Evolutionary conservation across 2,888 invertebrate genomes (phyloP).

Genomic region (Escarpia spicata): DNA sequence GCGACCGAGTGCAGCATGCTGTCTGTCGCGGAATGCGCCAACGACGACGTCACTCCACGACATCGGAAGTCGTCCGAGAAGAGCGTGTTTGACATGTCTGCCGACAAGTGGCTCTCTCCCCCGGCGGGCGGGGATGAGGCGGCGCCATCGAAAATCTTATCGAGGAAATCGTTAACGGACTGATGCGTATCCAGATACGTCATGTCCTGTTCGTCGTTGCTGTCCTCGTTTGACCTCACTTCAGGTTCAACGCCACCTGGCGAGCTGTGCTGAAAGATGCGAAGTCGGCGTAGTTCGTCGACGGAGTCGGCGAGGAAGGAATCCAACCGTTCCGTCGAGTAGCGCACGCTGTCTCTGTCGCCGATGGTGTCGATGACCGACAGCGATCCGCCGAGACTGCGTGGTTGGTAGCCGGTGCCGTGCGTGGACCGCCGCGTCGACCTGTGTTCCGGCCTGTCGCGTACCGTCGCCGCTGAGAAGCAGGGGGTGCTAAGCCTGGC

Average conservation of each 20-base stretch:
- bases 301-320: slow-evolving; percentile 37
- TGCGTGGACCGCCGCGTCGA: not conserved
- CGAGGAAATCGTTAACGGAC: slow-evolving; percentile 29
- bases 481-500: not conserved
- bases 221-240: not conserved
- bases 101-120: not conserved
- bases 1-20: not conserved
- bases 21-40: not conserved
- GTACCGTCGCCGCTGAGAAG: not conserved
- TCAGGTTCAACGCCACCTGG: not conserved
- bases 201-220: not conserved
- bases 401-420: not conserved
- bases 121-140: not conserved
- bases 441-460: not conserved
- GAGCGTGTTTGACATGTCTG: not conserved
- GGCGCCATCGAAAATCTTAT: slow-evolving; percentile 31
- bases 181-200: slow-evolving; percentile 20
- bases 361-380: slow-evolving; percentile 70
- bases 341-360: slow-evolving; percentile 57
- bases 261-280: not conserved
- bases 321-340: slow-evolving; percentile 29
- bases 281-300: slow-evolving; percentile 30
- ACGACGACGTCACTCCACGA: not conserved
- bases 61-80: not conserved
- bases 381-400: slow-evolving; percentile 68